A percentile compares a stretch with the other conserved stretches of the same genome.
Evolutionary conservation across 2,888 invertebrate genomes (phyloP).

Genomic region (Tenthredo mesomela): DNA sequence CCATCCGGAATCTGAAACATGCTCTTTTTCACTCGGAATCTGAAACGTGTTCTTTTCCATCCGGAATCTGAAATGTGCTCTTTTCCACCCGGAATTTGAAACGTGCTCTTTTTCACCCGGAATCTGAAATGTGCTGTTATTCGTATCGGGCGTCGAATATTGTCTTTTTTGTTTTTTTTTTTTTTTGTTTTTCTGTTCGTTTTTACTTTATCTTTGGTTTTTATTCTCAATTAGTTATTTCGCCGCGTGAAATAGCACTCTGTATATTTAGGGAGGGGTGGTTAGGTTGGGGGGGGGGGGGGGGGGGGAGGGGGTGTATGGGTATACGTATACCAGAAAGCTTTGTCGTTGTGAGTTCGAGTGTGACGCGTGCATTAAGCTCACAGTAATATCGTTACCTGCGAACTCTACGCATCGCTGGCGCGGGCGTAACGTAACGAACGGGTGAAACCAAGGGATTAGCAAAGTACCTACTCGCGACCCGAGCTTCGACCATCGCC

Average conservation of each 20-base stretch:
- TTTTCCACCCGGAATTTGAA: too few species aligned
- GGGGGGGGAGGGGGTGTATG: neutral
- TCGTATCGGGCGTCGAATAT: too few species aligned
- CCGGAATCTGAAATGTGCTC: too few species aligned
- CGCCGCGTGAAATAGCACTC: neutral
- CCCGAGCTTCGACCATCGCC: constrained; percentile 35
- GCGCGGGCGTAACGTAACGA: constrained; percentile 7
- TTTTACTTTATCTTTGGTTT: neutral
- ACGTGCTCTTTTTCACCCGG: too few species aligned
- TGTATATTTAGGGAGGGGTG: neutral
- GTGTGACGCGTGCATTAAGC: constrained; percentile 51
- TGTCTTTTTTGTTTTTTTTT: too few species aligned
- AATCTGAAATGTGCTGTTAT: too few species aligned
- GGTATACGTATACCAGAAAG: neutral
- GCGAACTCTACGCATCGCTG: constrained; percentile 38
- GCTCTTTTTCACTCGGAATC: too few species aligned
- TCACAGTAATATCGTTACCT: constrained; percentile 47
- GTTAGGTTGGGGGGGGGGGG: too few species aligned
- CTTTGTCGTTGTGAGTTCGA: constrained; percentile 41
- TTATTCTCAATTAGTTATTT: neutral
- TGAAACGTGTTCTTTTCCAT: too few species aligned
- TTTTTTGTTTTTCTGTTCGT: neutral
- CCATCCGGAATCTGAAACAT: too few species aligned
- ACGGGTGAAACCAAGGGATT: constrained; percentile 50
- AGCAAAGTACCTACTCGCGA: constrained; percentile 42